Percentiles rank a stretch among this genome's conserved stretches.
Conservation (phyloP, 2,888 invertebrate genomes). For the Mythimna pallens region DNA sequence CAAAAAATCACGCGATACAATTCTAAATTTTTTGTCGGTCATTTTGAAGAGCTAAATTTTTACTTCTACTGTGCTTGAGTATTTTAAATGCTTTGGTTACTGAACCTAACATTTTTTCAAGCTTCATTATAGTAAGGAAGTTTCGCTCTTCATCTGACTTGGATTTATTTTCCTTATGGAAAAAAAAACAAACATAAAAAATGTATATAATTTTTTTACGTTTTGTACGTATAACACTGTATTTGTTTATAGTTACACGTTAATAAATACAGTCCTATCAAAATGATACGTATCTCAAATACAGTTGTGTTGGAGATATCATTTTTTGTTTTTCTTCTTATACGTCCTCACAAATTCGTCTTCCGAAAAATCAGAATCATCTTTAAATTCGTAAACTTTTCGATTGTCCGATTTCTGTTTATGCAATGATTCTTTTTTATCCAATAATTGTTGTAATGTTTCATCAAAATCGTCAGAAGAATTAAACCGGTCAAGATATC, state of each 20-base stretch:
- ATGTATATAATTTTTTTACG: too few species aligned
- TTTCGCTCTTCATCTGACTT: not conserved
- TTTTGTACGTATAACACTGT: too few species aligned
- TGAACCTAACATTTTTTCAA: not conserved
- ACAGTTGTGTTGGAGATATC: not conserved
- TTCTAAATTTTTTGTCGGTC: not conserved
- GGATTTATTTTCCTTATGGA: not conserved
- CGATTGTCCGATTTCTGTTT: not conserved
- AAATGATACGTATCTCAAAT: too few species aligned
- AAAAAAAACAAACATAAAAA: too few species aligned
- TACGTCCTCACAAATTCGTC: accelerated
- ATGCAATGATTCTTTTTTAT: not conserved
- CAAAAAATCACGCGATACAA: not conserved
- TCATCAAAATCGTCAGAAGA: slow-evolving; percentile 1
- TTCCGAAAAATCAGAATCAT: not conserved
- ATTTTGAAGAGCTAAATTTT: not conserved
- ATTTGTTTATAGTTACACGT: too few species aligned
- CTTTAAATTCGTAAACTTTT: not conserved
- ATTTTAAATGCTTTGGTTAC: not conserved
- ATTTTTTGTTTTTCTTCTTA: not conserved
- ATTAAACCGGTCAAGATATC: slow-evolving; percentile 3
- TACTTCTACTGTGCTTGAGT: not conserved
- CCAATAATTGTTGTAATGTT: not conserved
- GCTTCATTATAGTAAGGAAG: not conserved
- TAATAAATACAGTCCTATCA: too few species aligned